phyloP scores from a whole-genome alignment of 2,113 vertebrate genomes.

The Proteles cristata region DNA sequence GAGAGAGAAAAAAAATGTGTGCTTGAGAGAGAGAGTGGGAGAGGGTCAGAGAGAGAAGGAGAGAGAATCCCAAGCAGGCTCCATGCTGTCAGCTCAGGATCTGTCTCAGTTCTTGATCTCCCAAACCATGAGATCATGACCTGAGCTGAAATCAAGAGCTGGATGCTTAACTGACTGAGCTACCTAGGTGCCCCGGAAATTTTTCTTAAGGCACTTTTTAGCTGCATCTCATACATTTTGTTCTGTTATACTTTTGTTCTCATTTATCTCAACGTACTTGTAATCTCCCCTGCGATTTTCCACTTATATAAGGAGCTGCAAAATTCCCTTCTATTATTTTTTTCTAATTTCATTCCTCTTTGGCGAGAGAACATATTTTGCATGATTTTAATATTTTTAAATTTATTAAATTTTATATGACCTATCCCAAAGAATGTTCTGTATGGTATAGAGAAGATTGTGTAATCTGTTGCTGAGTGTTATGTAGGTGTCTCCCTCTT shows the following conservation, averaged over 20 bases:
- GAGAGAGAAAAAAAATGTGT: too few species aligned
- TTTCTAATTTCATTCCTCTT: neutral
- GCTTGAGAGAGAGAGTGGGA: too few species aligned
- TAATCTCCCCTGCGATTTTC: neutral
- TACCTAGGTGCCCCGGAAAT: too few species aligned
- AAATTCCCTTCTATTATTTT: neutral
- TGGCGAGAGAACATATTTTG: neutral
- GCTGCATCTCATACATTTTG: neutral
- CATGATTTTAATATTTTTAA: neutral
- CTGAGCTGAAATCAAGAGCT: too few species aligned
- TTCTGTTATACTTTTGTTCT: neutral
- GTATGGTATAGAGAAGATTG: neutral
- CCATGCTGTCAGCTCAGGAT: too few species aligned
- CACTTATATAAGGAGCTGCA: neutral
- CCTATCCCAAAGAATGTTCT: neutral
- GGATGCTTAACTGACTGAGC: too few species aligned
- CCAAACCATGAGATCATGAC: too few species aligned
- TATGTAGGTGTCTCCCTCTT: neutral
- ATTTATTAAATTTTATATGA: neutral
- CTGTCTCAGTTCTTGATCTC: too few species aligned
- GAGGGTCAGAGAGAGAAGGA: too few species aligned
- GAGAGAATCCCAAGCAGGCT: too few species aligned
- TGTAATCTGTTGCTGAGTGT: neutral
- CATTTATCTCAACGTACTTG: neutral
- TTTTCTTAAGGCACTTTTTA: neutral